Base-by-base conservation (phyloP, 1,140 invertebrate genomes). In the Andrena cerasifolii region DNA sequence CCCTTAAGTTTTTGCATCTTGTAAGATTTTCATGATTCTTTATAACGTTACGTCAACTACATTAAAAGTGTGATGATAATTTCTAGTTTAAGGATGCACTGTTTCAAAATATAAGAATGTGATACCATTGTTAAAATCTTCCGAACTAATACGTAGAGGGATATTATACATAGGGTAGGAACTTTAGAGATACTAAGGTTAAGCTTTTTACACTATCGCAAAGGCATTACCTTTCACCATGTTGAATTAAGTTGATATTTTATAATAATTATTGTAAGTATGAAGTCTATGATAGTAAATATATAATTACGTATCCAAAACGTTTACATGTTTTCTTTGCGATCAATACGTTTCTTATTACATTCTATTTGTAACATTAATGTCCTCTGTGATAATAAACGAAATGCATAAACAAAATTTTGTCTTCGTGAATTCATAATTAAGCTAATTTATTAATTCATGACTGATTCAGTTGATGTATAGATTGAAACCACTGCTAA, bases 11-110 rank as follows among this genome's bases (percentile, higher is more conserved):
- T 58, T 28, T 67, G 21, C 58, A 72, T 72, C 6, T 18, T 66
- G 33, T 80, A 80, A 59, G 10, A 54, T 61, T 31, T 65, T 56
- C 26, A 7, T 18, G 45, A 53, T 53, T 79, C 45, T 72, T 83
- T 74, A 72, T 24, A 51, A 51, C 33, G 56, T 63, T 73, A 53
- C 59, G 56, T 53, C 0, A 2, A 71, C 47, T 10, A 51, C 73
- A 28, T 62, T 80, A 82, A 18, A 40, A 36, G 16, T 43, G n/a
- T 18, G n/a, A 26, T 66, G 65, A 67, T 36, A 67, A 28, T 76
- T 47, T 47, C 18, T 82, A 45, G 2, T 28, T 6, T 72, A 67
- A 51, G 6, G 3, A n/a, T 58, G 24, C 43, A 53, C 36, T 56
- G 18, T 43, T 24, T 33, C 54, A 24, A 66, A 24, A 14, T 54